Conservation (phyloP, 2,113 vertebrate genomes). For the Bubo bubo region DNA sequence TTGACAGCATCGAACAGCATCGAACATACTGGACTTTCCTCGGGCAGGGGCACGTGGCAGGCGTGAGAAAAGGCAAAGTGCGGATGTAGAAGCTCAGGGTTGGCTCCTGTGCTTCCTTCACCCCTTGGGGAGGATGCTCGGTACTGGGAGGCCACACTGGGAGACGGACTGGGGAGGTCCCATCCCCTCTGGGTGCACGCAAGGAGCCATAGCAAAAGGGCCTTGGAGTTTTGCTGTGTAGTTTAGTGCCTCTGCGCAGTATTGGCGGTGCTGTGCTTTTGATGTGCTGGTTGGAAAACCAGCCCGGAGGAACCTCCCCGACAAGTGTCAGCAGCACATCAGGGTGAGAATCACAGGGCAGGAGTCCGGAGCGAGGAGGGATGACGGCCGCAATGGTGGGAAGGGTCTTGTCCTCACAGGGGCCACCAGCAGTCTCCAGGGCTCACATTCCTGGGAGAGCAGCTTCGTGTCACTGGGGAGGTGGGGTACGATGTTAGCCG, state of each 20-base stretch:
- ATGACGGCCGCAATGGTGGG: neutral
- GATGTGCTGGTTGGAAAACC: neutral
- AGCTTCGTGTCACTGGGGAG: neutral
- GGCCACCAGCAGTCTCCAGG: neutral
- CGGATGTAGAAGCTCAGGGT: neutral
- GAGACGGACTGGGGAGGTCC: neutral
- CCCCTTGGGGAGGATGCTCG: neutral
- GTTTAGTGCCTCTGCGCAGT: neutral
- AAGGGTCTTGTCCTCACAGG: neutral
- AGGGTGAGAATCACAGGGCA: neutral
- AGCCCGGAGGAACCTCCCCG: neutral
- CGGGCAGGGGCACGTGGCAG: neutral
- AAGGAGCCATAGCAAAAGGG: neutral
- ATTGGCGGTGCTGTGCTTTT: neutral
- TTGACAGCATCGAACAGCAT: neutral
- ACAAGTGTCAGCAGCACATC: neutral
- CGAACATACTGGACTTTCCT: neutral
- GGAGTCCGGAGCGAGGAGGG: neutral
- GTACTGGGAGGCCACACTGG: fast-evolving
- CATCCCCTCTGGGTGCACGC: fast-evolving
- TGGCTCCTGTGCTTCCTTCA: neutral
- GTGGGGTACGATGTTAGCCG: neutral
- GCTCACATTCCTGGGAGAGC: neutral
- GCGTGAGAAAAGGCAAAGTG: neutral
- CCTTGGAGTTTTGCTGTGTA: neutral